A percentile compares a stretch with the other conserved stretches of the same genome.
These are phyloP conservation scores for Drosophila insularis DNA, from an alignment of 1,140 invertebrate genomes.

Conservation along the genomic window DNA sequence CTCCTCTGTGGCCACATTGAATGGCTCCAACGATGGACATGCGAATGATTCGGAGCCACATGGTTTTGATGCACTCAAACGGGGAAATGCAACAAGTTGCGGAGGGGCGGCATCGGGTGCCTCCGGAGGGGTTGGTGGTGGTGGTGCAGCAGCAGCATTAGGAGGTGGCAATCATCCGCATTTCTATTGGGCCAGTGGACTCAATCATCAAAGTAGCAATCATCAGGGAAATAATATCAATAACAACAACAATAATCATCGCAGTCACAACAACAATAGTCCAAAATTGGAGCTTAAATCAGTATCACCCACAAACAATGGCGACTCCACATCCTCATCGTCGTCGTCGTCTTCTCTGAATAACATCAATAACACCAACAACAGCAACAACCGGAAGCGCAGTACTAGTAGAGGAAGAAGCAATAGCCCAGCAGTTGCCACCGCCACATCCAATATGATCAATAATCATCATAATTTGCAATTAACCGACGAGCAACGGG, in stretches of 20 bases:
- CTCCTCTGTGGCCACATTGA: conserved; percentile 11
- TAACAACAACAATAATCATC: conserved; percentile 17
- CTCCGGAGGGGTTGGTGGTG: not conserved
- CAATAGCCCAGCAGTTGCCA: not conserved
- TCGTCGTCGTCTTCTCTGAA: not conserved
- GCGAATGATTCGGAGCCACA: conserved; percentile 23
- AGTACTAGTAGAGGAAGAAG: not conserved
- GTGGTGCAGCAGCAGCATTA: not conserved
- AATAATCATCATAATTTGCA: not conserved
- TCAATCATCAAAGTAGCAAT: conserved; percentile 41
- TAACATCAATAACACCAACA: not conserved
- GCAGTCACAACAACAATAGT: conserved; percentile 30
- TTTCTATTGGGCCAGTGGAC: conserved; percentile 60
- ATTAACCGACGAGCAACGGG: conserved; percentile 77
- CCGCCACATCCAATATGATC: conserved; percentile 30
- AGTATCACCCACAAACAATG: conserved; percentile 32
- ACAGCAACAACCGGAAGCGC: too few species aligned
- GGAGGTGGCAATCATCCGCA: conserved; percentile 43
- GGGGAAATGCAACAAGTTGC: conserved; percentile 6
- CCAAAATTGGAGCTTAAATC: conserved; percentile 35
- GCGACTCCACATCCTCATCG: conserved; percentile 10
- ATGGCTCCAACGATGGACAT: conserved; percentile 9
- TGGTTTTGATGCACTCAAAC: conserved; percentile 69
- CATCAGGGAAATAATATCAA: not conserved
- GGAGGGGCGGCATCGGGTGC: conserved; percentile 4